A percentile compares a stretch with the other conserved stretches of the same genome.
These are phyloP conservation scores for Strigamia crassipes DNA, from an alignment of 2,888 invertebrate genomes.

Conservation along the genomic window DNA sequence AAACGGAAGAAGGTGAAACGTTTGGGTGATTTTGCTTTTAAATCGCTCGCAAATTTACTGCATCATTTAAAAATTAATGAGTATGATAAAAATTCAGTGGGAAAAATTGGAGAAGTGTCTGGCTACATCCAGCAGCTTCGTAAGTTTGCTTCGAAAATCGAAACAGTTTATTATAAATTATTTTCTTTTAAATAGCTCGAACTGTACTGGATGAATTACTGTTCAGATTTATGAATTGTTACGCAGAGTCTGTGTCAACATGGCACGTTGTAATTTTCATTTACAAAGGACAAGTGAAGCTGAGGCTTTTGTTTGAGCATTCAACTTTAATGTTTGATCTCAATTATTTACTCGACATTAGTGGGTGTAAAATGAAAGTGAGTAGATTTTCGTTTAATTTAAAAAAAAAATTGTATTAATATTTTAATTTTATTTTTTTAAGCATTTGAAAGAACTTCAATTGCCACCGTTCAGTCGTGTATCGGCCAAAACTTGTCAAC, in stretches of 20 bases:
- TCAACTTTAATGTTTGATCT: neutral
- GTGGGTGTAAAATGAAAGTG: neutral
- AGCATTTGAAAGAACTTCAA: neutral
- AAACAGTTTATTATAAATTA: neutral
- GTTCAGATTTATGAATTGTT: neutral
- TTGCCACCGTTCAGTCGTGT: neutral
- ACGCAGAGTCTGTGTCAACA: neutral
- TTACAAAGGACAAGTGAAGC: neutral
- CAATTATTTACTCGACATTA: neutral
- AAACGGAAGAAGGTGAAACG: neutral
- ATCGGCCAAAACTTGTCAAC: neutral
- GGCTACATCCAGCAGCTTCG: neutral
- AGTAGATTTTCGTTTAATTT: neutral
- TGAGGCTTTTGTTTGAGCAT: conserved; percentile 1
- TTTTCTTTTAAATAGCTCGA: neutral
- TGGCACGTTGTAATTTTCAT: neutral
- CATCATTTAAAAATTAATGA: neutral
- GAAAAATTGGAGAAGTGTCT: neutral
- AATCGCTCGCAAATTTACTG: neutral
- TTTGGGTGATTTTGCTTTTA: conserved; percentile 15
- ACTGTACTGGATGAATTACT: neutral
- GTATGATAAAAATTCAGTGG: neutral
- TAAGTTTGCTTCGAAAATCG: neutral
- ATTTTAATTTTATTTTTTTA: neutral
- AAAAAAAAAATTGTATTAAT: no score